A percentile compares a stretch with the other conserved stretches of the same genome.
These are phyloP conservation scores for Aegotheles bennettii DNA, from an alignment of 2,113 vertebrate genomes.

Conservation along the genomic window DNA sequence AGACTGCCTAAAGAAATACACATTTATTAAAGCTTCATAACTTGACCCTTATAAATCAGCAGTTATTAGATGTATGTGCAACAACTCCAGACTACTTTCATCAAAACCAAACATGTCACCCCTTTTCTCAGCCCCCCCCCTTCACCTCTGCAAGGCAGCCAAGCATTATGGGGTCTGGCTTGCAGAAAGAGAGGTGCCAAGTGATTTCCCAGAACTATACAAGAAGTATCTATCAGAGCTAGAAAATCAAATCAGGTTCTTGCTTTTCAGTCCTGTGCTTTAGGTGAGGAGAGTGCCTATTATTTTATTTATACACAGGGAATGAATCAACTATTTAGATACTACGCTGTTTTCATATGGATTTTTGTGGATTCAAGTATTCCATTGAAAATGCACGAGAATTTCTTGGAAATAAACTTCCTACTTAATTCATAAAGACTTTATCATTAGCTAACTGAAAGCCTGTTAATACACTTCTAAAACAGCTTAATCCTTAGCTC, in stretches of 20 bases:
- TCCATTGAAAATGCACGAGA: neutral
- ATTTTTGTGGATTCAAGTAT: neutral
- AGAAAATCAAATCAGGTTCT: neutral
- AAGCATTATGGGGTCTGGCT: neutral
- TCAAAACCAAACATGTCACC: conserved; percentile 31
- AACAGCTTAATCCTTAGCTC: neutral
- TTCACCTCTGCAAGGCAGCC: neutral
- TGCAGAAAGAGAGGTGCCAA: neutral
- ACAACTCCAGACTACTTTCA: neutral
- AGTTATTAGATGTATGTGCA: neutral
- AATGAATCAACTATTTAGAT: neutral
- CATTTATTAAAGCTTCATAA: conserved; percentile 16
- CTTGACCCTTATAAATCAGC: neutral
- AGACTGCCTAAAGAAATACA: neutral
- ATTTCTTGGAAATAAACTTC: neutral
- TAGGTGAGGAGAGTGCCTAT: neutral
- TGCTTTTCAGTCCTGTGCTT: neutral
- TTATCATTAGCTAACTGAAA: neutral
- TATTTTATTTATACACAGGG: neutral
- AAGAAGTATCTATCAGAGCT: neutral
- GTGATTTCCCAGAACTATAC: neutral
- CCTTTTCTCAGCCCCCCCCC: neutral
- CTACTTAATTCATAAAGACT: neutral
- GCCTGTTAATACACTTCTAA: neutral
- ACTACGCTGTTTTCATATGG: neutral